Base-by-base conservation (phyloP, 2,888 invertebrate species). In the Pheosia gnoma region DNA sequence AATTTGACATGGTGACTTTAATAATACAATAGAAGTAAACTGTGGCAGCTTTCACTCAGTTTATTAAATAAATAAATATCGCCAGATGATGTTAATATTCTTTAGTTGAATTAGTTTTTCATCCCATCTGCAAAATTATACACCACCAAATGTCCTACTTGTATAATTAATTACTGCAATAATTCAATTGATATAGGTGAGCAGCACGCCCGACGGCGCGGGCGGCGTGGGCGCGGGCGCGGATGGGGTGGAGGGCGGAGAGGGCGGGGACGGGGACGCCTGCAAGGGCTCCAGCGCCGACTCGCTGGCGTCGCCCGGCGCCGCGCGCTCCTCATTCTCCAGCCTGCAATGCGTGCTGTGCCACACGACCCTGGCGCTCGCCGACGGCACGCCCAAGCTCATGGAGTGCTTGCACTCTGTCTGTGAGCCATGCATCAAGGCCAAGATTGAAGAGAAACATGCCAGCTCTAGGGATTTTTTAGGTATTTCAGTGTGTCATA, bases 361-460 rank as follows among this genome's bases (percentile, higher is more conserved):
- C 82, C 71, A 75, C 60, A 70, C 76, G 25, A 65, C 81, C 66
- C 88, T 94, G 41, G 78, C 86, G 61, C 81, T 79, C 58, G 77
- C 85, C n/a, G 90, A 90, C 3, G 93, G 93, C 77, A 90, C 89
- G 59, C 97, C 98, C 47, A 97, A 97, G 91, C 94, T 98, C 65
- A 93, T 98, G 81, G 97, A 97, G 89, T 98, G 98, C 86, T 94
- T 98, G 73, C 98, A 98, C 88, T 96, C 97, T 59, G 96, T 97
- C 65, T 98, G 98, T 86, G 94, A 95, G 62, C 94, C 95, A 67
- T 98, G 98, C 89, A 91, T 97, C 75, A 95, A 94, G 72, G 94
- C 95, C 63, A 97, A 96, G 87, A 88, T 96, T 41, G 91, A 93
- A 36, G 93, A 93, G 78, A 86, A 86, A 54, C 87, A 88, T 54